Evolutionary conservation across 2,113 vertebrate genomes (phyloP), one percentile per base, ranked within the genome.

Genomic region (Paralichthys olivaceus): DNA sequence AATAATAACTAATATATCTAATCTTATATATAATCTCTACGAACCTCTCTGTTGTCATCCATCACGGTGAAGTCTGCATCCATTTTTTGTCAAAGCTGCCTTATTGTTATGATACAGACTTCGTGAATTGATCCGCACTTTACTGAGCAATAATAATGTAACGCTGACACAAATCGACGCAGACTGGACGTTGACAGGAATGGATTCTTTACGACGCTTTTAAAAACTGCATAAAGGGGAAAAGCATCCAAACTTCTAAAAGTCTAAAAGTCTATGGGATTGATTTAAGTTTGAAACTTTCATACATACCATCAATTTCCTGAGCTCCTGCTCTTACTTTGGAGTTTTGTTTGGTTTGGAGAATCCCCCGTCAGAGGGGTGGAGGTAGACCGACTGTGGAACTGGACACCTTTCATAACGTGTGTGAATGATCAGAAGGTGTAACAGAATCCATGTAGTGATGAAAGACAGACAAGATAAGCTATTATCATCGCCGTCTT

Each of bases 361-460:
- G 59, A 40, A 0, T 63, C 9, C 45, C 47, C 5, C 19, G 13
- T 75, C 34, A 55, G 55, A 63, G 55, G 60, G 29, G 17, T 4
- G 15, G 20, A 25, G 63, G 59, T 26, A 81, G 74, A 62, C 64
- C 25, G 66, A 32, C 60, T 62, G 29, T 73, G 70, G 22, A 67
- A 76, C 28, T 34, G 37, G 64, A 86, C 80, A 74, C 74, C 59
- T 72, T 55, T 75, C 25, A 65, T 4, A 47, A 32, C 72, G 32
- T 26, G 25, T 0, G 28, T 20, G 4, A 45, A 63, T 29, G 22
- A 53, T 77, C 15, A 64, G 69, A 68, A 40, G 45, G 62, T 73
- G 62, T 23, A 75, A 80, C 53, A 68, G 57, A 76, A 37, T 69
- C 69, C 43, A 2, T 58, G 29, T 45, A 40, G 28, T 54, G 32